phyloP scores from a whole-genome alignment of 2,797 vertebrate genomes.

The Pangasius larnaudii region DNA sequence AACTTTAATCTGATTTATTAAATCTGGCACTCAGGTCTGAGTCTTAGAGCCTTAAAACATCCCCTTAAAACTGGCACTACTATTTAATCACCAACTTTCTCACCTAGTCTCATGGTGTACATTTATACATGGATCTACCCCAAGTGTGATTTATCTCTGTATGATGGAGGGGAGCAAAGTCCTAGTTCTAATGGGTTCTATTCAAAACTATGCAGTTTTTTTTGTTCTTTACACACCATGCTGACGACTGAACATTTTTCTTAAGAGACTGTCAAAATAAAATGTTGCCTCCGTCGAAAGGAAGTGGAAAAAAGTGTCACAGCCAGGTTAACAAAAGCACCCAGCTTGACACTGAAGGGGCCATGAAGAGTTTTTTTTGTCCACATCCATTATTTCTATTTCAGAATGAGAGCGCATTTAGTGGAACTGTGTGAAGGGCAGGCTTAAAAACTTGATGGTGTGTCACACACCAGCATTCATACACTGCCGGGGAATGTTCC shows the following conservation, averaged over 20 bases:
- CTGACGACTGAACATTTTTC: slow-evolving; percentile 4
- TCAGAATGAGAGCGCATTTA: slow-evolving; percentile 16
- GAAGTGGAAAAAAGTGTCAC: slow-evolving; percentile 11
- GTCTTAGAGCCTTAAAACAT: not conserved
- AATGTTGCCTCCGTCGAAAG: slow-evolving; percentile 26
- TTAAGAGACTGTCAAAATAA: slow-evolving; percentile 32
- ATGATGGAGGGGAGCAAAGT: not conserved
- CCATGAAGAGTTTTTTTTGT: slow-evolving; percentile 14
- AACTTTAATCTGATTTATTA: slow-evolving; percentile 15
- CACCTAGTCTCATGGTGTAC: slow-evolving; percentile 17
- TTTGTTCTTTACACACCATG: not conserved
- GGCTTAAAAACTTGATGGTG: slow-evolving; percentile 5
- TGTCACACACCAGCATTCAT: not conserved
- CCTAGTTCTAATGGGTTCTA: not conserved
- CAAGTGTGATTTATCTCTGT: not conserved
- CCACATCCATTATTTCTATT: slow-evolving; percentile 5
- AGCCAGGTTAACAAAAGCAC: slow-evolving; percentile 31
- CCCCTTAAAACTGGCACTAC: slow-evolving; percentile 15
- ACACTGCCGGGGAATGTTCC: not conserved
- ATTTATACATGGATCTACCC: slow-evolving; percentile 2
- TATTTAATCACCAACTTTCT: slow-evolving; percentile 20
- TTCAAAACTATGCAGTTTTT: not conserved
- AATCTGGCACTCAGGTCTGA: slow-evolving; percentile 1
- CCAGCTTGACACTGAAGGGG: slow-evolving; percentile 12
- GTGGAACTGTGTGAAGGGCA: slow-evolving; percentile 40